phyloP scores from a whole-genome alignment of 2,888 invertebrate genomes.

The Lasioglossum pauxillum region DNA sequence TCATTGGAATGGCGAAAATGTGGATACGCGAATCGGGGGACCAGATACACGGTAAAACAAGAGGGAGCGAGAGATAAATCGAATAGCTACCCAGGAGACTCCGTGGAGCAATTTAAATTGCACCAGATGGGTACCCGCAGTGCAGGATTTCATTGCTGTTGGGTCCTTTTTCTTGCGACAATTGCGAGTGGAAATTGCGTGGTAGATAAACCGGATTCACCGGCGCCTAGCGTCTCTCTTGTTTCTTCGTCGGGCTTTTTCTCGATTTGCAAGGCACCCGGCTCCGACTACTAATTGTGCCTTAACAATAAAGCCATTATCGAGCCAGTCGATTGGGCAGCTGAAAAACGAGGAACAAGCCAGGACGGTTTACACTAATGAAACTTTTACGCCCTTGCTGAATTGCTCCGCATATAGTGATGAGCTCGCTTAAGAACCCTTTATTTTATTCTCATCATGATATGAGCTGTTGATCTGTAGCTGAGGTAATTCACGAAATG shows the following conservation, averaged over 20 bases:
- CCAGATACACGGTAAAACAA: neutral
- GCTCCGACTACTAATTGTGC: slow-evolving; percentile 44
- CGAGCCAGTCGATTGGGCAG: slow-evolving; percentile 38
- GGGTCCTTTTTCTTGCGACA: slow-evolving; percentile 47
- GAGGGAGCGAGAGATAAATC: slow-evolving; percentile 16
- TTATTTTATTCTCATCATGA: neutral
- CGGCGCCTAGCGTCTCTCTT: slow-evolving; percentile 2
- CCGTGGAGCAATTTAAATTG: slow-evolving; percentile 51
- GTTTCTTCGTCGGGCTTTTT: slow-evolving; percentile 9
- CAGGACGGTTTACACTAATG: slow-evolving; percentile 26
- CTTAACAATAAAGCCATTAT: slow-evolving; percentile 52
- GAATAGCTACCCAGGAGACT: slow-evolving; percentile 32
- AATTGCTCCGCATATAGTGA: neutral
- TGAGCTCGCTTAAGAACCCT: neutral
- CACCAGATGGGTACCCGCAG: slow-evolving; percentile 54
- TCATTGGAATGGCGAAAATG: slow-evolving; percentile 61
- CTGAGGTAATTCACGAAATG: neutral
- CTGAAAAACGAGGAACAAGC: slow-evolving; percentile 28
- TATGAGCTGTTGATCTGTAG: neutral
- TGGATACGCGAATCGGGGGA: slow-evolving; percentile 3
- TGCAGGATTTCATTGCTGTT: slow-evolving; percentile 38
- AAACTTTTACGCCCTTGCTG: neutral
- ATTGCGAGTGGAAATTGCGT: slow-evolving; percentile 54
- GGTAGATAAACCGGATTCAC: slow-evolving; percentile 43
- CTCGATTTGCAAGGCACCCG: slow-evolving; percentile 16